A percentile compares a stretch with the other conserved stretches of the same genome.
These are phyloP conservation scores for Phylloscopus trochiloides DNA, from an alignment of 2,113 vertebrate genomes.

Conservation along the genomic window DNA sequence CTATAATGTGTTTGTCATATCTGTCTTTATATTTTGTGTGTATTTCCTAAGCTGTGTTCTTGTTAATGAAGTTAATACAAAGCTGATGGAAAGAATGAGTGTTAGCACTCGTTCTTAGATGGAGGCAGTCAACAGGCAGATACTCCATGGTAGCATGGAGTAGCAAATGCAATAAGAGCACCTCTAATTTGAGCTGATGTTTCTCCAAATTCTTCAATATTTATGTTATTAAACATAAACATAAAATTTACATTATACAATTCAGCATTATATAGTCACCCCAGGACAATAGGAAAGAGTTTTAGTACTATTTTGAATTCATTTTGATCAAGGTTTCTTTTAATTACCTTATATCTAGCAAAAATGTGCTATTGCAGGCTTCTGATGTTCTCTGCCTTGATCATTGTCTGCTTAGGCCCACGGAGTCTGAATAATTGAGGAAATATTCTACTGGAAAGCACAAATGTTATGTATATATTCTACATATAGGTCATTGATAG, in stretches of 20 bases:
- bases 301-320: not conserved
- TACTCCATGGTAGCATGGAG: not conserved
- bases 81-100: not conserved
- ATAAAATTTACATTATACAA: not conserved
- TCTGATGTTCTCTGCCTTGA: not conserved
- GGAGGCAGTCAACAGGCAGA: not conserved
- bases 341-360: not conserved
- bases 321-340: not conserved
- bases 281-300: not conserved
- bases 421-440: not conserved
- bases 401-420: not conserved
- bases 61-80: not conserved
- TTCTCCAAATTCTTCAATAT: not conserved
- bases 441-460: not conserved
- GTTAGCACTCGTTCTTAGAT: not conserved
- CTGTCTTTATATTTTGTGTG: not conserved
- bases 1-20: not conserved
- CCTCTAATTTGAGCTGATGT: not conserved
- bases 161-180: not conserved
- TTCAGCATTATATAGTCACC: not conserved
- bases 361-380: not conserved
- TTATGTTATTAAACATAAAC: not conserved
- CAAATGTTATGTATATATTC: not conserved
- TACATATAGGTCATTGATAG: not conserved
- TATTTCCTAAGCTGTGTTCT: not conserved